These are phyloP conservation scores for Hoplostethus atlanticus DNA, from an alignment of 2,797 vertebrate species.

Conservation along the genomic window DNA sequence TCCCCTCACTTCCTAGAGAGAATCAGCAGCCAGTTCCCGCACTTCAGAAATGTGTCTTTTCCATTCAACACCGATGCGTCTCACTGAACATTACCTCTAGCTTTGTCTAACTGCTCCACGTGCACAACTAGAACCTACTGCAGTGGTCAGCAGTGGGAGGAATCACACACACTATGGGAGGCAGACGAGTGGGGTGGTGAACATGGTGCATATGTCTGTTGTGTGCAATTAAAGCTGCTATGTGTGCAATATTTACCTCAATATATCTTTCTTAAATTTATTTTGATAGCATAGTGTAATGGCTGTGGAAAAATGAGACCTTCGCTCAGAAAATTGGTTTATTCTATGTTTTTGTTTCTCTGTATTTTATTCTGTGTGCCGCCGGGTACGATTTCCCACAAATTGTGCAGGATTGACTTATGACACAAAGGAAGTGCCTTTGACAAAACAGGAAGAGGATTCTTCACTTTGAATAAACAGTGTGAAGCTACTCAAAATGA, in stretches of 20 bases:
- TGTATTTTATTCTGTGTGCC: background rate
- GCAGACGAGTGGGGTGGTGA: slow-evolving; percentile 9
- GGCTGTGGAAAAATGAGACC: no score
- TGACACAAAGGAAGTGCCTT: no score
- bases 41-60: background rate
- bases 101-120: slow-evolving; percentile 44
- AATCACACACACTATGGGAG: slow-evolving; percentile 22
- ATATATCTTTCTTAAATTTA: no score
- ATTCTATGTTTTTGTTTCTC: no score
- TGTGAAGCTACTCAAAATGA: no score
- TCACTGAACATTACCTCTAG: background rate
- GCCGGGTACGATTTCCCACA: no score
- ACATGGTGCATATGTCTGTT: slow-evolving; percentile 3
- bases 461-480: no score
- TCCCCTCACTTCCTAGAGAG: slow-evolving; percentile 27
- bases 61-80: background rate
- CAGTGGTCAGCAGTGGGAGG: slow-evolving; percentile 41
- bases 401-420: no score
- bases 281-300: no score
- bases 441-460: no score
- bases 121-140: slow-evolving; percentile 46
- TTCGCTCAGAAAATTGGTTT: no score
- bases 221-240: background rate
- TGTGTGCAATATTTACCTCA: no score
- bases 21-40: background rate